Conservation (phyloP, 2,888 invertebrate species). For the Aphidoletes aphidimyza region DNA sequence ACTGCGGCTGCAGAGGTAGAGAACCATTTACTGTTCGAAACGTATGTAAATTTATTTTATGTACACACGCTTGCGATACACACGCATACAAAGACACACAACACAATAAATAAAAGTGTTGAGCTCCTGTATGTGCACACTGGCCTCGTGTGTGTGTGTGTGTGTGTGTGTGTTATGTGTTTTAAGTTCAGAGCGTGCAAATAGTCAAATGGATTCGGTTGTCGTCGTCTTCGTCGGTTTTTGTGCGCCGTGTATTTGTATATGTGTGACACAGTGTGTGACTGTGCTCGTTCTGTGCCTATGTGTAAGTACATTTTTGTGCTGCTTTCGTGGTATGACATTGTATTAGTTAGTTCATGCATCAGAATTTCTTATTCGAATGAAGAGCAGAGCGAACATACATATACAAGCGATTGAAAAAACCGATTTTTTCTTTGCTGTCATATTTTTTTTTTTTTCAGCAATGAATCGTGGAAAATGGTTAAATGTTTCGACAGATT, state of each 20-base stretch:
- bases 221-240: background rate
- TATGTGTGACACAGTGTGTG: background rate
- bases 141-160: too few relatives aligned
- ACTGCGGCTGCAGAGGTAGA: constrained; percentile 55
- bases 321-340: background rate
- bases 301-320: background rate
- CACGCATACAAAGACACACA: background rate
- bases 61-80: constrained; percentile 2
- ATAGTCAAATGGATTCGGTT: constrained; percentile 5
- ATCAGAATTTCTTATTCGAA: constrained; percentile 48
- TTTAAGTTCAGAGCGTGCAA: constrained; percentile 44
- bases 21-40: constrained; percentile 54
- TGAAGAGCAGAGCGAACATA: background rate
- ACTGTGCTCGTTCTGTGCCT: background rate
- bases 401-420: too few relatives aligned
- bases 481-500: background rate
- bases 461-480: background rate
- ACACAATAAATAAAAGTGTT: background rate
- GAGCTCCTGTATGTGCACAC: too few relatives aligned
- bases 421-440: too few relatives aligned
- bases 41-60: constrained; percentile 53
- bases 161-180: too few relatives aligned
- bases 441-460: too few relatives aligned
- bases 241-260: background rate
- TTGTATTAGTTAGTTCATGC: background rate